These are phyloP conservation scores for Acanthurus lineatus DNA, from an alignment of 2,797 vertebrate genomes.

Conservation along the genomic window DNA sequence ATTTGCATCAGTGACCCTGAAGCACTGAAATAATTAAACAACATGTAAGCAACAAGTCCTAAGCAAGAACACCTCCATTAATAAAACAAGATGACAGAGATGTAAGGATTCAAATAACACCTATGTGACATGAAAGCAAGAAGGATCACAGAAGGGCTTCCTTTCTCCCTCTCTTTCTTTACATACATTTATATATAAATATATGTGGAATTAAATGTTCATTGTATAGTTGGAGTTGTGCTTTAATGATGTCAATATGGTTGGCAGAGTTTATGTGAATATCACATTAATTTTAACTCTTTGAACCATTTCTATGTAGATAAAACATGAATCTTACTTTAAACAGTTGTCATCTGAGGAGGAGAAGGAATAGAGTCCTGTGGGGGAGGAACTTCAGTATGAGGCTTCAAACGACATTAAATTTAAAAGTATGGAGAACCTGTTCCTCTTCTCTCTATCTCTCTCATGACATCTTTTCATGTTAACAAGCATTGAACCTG, in stretches of 20 bases:
- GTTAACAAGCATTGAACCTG: conserved; percentile 65
- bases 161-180: background rate
- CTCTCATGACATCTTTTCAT: conserved; percentile 39
- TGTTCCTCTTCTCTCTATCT: background rate
- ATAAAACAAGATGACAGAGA: background rate
- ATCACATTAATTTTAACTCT: conserved; percentile 31
- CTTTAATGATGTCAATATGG: conserved; percentile 3
- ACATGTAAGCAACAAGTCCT: background rate
- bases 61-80: background rate
- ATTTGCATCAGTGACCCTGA: background rate
- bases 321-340: conserved; percentile 58
- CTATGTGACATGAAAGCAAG: background rate
- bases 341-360: conserved; percentile 55
- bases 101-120: background rate
- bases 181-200: background rate
- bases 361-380: conserved; percentile 40
- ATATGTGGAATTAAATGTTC: background rate
- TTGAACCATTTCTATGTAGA: conserved; percentile 28
- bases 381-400: conserved; percentile 47
- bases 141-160: background rate
- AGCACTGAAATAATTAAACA: background rate
- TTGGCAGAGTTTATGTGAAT: conserved; percentile 38
- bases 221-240: background rate
- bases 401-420: conserved; percentile 45
- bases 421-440: conserved; percentile 41